Conservation (phyloP, 2,113 vertebrate species). For the Chrysemys picta region DNA sequence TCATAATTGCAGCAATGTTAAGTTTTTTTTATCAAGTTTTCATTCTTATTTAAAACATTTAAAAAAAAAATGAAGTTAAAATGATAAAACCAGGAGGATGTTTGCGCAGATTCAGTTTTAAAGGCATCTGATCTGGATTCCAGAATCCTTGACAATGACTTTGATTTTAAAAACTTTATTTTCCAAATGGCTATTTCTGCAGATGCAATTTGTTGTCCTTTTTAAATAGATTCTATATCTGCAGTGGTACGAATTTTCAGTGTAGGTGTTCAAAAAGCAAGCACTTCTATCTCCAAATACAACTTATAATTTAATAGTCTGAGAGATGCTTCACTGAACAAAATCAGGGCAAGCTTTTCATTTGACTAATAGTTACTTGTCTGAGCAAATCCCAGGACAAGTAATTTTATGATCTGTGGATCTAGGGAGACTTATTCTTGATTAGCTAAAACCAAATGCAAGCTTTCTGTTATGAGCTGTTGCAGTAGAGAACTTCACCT, state of each 20-base stretch:
- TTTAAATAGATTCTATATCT: background rate
- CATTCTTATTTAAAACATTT: background rate
- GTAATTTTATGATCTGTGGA: constrained; percentile 51
- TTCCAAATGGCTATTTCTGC: background rate
- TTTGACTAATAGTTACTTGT: constrained; percentile 48
- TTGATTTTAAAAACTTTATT: background rate
- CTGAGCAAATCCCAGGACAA: constrained; percentile 47
- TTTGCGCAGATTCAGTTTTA: background rate
- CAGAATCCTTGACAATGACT: background rate
- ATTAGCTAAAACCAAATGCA: constrained; percentile 42
- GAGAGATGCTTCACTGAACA: constrained; percentile 43
- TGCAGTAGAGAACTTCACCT: constrained; percentile 6
- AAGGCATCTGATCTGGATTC: background rate
- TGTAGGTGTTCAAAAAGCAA: background rate
- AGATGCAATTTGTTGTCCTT: constrained; percentile 27
- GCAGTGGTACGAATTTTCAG: background rate
- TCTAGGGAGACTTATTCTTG: constrained; percentile 49
- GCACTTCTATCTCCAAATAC: constrained; percentile 15
- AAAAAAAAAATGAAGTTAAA: background rate
- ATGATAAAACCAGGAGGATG: background rate
- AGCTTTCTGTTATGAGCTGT: background rate
- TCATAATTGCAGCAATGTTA: background rate
- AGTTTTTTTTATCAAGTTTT: background rate
- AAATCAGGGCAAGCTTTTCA: constrained; percentile 44
- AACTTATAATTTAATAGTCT: background rate